Percentiles rank a stretch among this genome's conserved stretches.
These are phyloP conservation scores for Drosophila villosipedis DNA, from an alignment of 2,888 invertebrate species.

Conservation along the genomic window DNA sequence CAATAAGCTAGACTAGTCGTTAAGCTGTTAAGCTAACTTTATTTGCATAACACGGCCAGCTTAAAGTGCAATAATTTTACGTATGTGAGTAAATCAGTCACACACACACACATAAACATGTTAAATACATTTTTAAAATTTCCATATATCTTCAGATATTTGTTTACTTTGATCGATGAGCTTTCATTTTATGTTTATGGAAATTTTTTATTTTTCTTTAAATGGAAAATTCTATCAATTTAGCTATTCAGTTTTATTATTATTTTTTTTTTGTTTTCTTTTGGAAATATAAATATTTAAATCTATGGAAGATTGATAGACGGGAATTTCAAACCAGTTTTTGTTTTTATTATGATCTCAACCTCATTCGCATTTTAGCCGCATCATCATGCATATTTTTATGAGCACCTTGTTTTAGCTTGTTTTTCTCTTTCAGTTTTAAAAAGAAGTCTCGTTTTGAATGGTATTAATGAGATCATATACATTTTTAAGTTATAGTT, in stretches of 20 bases:
- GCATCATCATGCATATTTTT: not conserved
- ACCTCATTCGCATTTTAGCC: not conserved
- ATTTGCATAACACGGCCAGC: constrained; percentile 23
- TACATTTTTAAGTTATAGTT: constrained; percentile 34
- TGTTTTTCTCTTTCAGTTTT: not conserved
- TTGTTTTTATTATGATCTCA: not conserved
- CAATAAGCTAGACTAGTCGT: not conserved
- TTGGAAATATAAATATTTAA: not conserved
- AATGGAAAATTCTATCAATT: constrained; percentile 14
- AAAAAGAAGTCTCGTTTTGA: constrained; percentile 31
- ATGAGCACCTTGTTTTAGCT: constrained; percentile 2
- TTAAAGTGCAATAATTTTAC: constrained; percentile 23
- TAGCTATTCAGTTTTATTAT: not conserved
- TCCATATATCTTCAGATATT: constrained; percentile 2
- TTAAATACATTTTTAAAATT: constrained; percentile 16
- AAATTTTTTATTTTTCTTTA: constrained; percentile 30
- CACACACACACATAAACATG: not conserved
- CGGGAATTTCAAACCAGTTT: constrained; percentile 10
- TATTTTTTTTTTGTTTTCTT: not conserved
- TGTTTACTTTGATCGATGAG: constrained; percentile 24
- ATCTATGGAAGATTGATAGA: not conserved
- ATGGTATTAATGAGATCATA: constrained; percentile 6
- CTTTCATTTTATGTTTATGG: constrained; percentile 24
- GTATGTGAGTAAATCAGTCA: not conserved
- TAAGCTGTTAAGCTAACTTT: constrained; percentile 12